phyloP scores from a whole-genome alignment of 2,797 vertebrate genomes.

The Picus viridis region DNA sequence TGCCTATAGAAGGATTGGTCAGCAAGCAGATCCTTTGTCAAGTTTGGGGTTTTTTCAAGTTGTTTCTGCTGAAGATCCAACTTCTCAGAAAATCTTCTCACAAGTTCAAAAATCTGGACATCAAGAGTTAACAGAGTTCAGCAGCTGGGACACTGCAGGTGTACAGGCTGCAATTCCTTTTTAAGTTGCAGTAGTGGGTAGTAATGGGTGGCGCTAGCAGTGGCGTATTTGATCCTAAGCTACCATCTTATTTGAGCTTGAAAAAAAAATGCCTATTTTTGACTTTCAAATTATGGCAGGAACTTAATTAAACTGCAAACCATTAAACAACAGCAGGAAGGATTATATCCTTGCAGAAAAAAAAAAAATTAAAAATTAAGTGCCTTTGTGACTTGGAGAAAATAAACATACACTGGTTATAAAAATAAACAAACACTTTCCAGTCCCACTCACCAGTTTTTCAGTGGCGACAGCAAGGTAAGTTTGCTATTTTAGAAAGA shows the following conservation, averaged over 20 bases:
- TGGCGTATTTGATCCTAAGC: conserved; percentile 64
- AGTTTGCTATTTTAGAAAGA: neutral
- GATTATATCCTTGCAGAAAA: conserved; percentile 42
- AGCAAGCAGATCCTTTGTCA: neutral
- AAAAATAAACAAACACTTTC: conserved; percentile 67
- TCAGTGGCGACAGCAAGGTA: conserved; percentile 17
- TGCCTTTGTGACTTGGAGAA: conserved; percentile 45
- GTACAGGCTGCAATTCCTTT: neutral
- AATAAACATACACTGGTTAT: conserved; percentile 57
- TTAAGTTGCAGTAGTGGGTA: conserved; percentile 34
- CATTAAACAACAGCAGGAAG: conserved; percentile 66
- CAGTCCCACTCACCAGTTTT: conserved; percentile 21
- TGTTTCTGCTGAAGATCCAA: neutral
- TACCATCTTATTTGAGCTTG: conserved; percentile 56
- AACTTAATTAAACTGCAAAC: conserved; percentile 73
- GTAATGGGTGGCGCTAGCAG: conserved; percentile 14
- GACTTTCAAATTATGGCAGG: conserved; percentile 67
- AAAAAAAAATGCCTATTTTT: conserved; percentile 9
- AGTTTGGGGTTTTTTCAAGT: neutral
- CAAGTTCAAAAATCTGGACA: neutral
- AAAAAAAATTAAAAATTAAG: conserved; percentile 1
- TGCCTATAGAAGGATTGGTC: neutral
- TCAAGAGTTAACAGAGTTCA: neutral
- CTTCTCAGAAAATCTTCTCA: neutral
- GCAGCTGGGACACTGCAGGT: conserved; percentile 29